Evolutionary conservation across 2,797 vertebrate genomes (phyloP).

Genomic region (Silurus aristotelis): DNA sequence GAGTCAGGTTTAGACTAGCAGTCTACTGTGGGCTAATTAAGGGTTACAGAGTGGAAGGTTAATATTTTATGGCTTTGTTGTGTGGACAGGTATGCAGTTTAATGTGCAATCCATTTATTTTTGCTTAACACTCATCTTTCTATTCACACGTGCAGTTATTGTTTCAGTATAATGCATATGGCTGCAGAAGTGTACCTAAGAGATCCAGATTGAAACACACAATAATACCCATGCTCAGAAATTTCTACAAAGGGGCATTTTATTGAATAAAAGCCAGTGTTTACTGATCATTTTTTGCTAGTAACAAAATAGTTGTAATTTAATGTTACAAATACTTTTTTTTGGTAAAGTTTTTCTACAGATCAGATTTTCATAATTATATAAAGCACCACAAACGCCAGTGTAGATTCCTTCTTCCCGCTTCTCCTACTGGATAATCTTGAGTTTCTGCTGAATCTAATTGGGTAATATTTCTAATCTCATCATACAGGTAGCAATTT

Average conservation of each 20-base stretch:
- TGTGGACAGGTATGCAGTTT: background rate
- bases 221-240: background rate
- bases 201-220: background rate
- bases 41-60: background rate
- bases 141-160: background rate
- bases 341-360: slow-evolving; percentile 2
- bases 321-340: background rate
- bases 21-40: background rate
- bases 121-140: background rate
- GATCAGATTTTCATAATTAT: background rate
- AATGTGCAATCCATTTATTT: background rate
- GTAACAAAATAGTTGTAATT: slow-evolving; percentile 7
- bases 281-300: background rate
- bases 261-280: slow-evolving; percentile 17
- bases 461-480: background rate
- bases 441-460: slow-evolving; percentile 14
- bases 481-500: background rate
- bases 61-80: background rate
- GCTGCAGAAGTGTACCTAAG: background rate
- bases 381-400: slow-evolving; percentile 6
- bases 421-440: slow-evolving; percentile 20
- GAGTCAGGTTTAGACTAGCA: background rate
- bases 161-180: background rate
- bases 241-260: slow-evolving; percentile 7
- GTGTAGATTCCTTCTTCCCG: background rate